Conservation (phyloP, 2,113 vertebrate genomes). For the Salvelinus fontinalis region DNA sequence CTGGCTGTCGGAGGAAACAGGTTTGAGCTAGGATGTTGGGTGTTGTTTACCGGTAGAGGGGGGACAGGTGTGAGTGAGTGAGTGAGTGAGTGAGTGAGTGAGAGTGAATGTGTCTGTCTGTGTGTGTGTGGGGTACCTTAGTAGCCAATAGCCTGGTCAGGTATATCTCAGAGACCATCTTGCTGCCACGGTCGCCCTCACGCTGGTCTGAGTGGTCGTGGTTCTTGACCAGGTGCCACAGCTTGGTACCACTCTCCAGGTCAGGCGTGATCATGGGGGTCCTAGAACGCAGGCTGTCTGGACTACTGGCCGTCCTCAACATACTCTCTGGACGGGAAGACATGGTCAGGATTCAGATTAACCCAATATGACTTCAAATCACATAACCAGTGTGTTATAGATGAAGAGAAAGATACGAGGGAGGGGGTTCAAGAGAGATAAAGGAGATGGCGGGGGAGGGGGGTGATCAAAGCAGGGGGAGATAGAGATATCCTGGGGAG, state of each 20-base stretch:
- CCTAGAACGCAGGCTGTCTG: slow-evolving; percentile 93
- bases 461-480: no score
- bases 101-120: neutral
- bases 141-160: slow-evolving; percentile 94
- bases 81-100: no score
- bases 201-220: slow-evolving; percentile 97
- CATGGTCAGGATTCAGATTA: neutral
- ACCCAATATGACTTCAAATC: neutral
- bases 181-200: slow-evolving; percentile 95
- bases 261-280: slow-evolving; percentile 99
- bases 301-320: slow-evolving; percentile 96
- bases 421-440: neutral
- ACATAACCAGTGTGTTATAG: no score
- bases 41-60: neutral
- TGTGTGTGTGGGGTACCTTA: slow-evolving; percentile 76
- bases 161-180: slow-evolving; percentile 99
- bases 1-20: slow-evolving; percentile 44
- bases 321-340: slow-evolving; percentile 86
- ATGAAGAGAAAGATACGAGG: neutral
- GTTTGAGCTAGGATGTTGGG: neutral
- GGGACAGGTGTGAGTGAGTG: neutral
- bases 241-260: slow-evolving; percentile 96
- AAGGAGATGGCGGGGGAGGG: no score
- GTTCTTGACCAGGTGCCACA: slow-evolving; percentile 99
- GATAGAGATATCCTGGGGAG: no score